These are phyloP conservation scores for Scaptomyza flava DNA, from an alignment of 2,888 invertebrate species.

Conservation along the genomic window DNA sequence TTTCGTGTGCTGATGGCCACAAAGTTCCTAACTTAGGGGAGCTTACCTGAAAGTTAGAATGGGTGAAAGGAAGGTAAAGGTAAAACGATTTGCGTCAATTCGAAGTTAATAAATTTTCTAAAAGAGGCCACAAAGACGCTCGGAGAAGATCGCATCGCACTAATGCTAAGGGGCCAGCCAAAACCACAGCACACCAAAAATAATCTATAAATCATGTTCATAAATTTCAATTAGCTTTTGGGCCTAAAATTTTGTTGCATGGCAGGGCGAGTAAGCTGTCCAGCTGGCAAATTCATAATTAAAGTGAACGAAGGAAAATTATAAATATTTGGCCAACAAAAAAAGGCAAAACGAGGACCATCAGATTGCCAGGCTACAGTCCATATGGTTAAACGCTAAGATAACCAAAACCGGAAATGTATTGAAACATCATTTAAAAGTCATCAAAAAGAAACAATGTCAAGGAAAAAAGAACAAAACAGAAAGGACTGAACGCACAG, in stretches of 20 bases:
- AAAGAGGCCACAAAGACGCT: slow-evolving; percentile 57
- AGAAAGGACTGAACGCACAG: too few species aligned
- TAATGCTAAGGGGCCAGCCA: slow-evolving; percentile 11
- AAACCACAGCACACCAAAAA: too few species aligned
- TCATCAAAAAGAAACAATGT: slow-evolving; percentile 38
- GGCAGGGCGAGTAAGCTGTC: too few species aligned
- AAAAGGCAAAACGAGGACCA: too few species aligned
- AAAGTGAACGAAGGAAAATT: too few species aligned
- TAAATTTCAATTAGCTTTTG: slow-evolving; percentile 74
- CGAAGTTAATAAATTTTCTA: slow-evolving; percentile 62
- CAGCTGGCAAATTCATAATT: too few species aligned
- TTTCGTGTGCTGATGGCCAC: neutral
- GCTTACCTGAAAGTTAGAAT: neutral
- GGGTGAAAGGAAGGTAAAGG: slow-evolving; percentile 32
- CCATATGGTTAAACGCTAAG: slow-evolving; percentile 23
- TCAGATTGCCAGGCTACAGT: slow-evolving; percentile 14
- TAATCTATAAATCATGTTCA: slow-evolving; percentile 67
- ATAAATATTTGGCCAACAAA: too few species aligned
- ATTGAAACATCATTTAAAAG: slow-evolving; percentile 73
- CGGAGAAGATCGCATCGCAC: neutral
- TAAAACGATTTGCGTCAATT: slow-evolving; percentile 57
- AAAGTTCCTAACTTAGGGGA: neutral
- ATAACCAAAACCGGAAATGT: slow-evolving; percentile 32
- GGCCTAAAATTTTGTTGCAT: slow-evolving; percentile 41
- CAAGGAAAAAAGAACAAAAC: too few species aligned